Evolutionary conservation across 2,797 vertebrate genomes (phyloP).

Genomic region (Lepus townsendii): DNA sequence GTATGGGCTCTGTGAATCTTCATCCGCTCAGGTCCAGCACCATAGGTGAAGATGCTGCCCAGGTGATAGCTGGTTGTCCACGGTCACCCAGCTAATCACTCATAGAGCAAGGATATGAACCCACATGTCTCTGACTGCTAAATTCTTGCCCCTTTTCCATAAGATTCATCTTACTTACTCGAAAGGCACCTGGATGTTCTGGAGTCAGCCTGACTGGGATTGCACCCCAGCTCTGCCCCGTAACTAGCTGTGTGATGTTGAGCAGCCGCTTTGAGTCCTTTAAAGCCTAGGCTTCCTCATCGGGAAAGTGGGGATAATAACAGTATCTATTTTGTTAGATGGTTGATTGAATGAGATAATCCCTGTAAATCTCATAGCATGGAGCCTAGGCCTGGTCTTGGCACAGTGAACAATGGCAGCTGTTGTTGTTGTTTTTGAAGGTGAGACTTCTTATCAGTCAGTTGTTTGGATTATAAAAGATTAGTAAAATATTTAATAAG

Average conservation of each 20-base stretch:
- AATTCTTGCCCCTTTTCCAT: neutral
- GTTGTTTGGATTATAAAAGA: constrained; percentile 8
- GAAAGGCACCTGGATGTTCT: neutral
- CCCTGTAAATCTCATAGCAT: neutral
- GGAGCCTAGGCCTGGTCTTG: neutral
- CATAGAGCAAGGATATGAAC: neutral
- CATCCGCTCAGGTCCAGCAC: neutral
- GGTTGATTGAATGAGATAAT: neutral
- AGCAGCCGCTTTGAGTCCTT: neutral
- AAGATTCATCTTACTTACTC: too few relatives aligned
- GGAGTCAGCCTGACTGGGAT: neutral
- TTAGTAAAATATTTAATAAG: neutral
- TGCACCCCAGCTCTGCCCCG: neutral
- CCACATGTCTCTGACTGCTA: neutral
- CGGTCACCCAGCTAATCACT: neutral
- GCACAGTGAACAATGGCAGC: neutral
- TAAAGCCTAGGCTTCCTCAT: constrained; percentile 8
- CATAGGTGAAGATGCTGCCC: neutral
- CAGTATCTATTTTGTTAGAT: neutral
- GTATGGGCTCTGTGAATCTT: neutral
- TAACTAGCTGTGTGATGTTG: neutral
- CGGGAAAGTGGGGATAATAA: neutral
- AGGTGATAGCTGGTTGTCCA: neutral
- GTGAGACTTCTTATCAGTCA: neutral
- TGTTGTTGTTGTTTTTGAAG: neutral